These are phyloP conservation scores for Cerceris rybyensis DNA, from an alignment of 2,888 invertebrate species.

Conservation along the genomic window DNA sequence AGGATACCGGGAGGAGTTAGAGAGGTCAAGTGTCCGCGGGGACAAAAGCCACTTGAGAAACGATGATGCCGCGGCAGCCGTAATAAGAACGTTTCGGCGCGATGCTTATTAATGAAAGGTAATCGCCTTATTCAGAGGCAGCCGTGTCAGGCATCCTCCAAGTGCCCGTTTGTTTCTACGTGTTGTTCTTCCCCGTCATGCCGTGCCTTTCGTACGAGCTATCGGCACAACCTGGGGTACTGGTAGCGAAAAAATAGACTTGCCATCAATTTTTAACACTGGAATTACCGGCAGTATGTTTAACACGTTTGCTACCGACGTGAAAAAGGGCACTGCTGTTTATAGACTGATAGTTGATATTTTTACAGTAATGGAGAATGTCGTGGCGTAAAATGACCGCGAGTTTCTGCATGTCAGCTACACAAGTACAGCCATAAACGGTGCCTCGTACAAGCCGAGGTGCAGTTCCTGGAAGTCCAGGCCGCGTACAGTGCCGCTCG, in stretches of 20 bases:
- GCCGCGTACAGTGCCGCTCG: no score
- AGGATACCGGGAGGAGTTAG: conserved; percentile 20
- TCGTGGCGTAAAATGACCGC: no score
- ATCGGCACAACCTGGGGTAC: neutral
- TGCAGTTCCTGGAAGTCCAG: no score
- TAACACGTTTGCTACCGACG: neutral
- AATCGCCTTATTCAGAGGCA: conserved; percentile 12
- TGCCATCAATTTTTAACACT: no score
- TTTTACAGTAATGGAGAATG: no score
- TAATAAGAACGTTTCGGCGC: conserved; percentile 40
- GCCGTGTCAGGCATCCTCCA: neutral
- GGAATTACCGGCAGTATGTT: no score
- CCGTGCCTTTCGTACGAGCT: neutral
- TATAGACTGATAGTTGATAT: no score
- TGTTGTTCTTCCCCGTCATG: neutral
- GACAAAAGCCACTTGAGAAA: conserved; percentile 66
- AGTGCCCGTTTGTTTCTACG: neutral
- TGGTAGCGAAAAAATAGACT: neutral
- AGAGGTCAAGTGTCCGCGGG: conserved; percentile 63
- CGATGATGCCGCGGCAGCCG: conserved; percentile 58
- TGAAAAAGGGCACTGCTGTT: no score
- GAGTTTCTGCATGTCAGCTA: no score
- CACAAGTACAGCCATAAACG: no score
- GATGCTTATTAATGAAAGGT: conserved; percentile 39
- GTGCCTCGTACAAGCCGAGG: no score